Base-by-base conservation (phyloP, 2,888 invertebrate genomes). In the Gari tellinella region DNA sequence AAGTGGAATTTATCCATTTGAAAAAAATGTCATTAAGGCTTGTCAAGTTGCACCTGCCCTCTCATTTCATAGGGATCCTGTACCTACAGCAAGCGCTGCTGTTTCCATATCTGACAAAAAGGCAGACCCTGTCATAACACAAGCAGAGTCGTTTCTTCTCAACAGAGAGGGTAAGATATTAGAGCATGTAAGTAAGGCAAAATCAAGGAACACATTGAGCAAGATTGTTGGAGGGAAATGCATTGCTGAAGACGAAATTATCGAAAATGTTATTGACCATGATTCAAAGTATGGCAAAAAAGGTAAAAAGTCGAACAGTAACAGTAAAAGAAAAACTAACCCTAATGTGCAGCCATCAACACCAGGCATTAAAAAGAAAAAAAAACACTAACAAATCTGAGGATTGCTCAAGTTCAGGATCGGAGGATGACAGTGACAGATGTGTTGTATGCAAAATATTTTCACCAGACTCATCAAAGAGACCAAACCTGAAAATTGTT, bases 121-220 rank as follows among this genome's bases (percentile, higher is more conserved):
- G n/a, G n/a, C n/a, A n/a, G n/a, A n/a, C n/a, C n/a, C n/a, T n/a
- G n/a, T n/a, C n/a, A n/a, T n/a, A n/a, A n/a, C n/a, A n/a, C n/a
- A n/a, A n/a, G n/a, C 49, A 25, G 49, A 49, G 25, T 49, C 49
- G 25, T 49, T 49, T 23, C 15, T 49, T 21, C 25, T 49, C 15
- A n/a, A 49, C 12, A 49, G 49, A 46, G 46, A 21, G 19, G 46
- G 46, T 12, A 46, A 2, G 21, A 17, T 46, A n/a, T 21, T 46
- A 25, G 49, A 49, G 25, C 21, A 49, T 49, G 49, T 49, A 1
- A 7, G 14, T 12, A 49, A 23, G 25, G 23, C 21, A 10, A 21
- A 49, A 49, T 12, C 25, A 49, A 49, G 49, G 25, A 49, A 49
- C 23, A 49, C 49, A 21, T 49, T 49, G 21, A 49, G 49, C 21